Percentiles rank a stretch among this genome's conserved stretches.
These are phyloP conservation scores for Lethocerus indicus DNA, from an alignment of 1,140 invertebrate species.

Conservation along the genomic window DNA sequence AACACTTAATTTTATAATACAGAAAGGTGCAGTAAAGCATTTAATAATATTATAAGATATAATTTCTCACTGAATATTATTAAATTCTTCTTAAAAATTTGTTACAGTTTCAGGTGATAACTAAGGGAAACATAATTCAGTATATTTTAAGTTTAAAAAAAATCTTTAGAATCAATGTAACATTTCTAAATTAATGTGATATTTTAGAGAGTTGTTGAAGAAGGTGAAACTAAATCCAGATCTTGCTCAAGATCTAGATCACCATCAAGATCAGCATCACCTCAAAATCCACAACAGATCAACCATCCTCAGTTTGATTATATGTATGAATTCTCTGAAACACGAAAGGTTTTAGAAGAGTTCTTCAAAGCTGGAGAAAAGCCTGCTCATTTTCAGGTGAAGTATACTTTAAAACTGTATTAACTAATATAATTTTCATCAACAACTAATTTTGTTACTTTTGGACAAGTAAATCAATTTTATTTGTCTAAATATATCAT, in stretches of 20 bases:
- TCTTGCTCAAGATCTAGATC: conserved; percentile 22
- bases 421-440: not conserved
- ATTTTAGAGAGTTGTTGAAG: conserved; percentile 20
- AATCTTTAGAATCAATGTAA: too few species aligned
- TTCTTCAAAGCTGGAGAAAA: conserved; percentile 64
- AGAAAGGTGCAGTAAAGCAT: too few species aligned
- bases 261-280: conserved; percentile 22
- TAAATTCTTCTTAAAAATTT: not conserved
- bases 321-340: conserved; percentile 80
- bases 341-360: conserved; percentile 75
- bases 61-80: too few species aligned
- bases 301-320: conserved; percentile 47
- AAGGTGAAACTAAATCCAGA: conserved; percentile 20
- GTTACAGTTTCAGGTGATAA: conserved; percentile 1
- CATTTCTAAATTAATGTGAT: too few species aligned
- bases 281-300: conserved; percentile 7
- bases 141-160: too few species aligned
- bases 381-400: conserved; percentile 23
- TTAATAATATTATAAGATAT: too few species aligned
- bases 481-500: not conserved
- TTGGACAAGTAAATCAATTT: not conserved
- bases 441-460: not conserved
- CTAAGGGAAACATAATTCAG: too few species aligned
- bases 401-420: not conserved
- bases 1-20: too few species aligned